These are phyloP conservation scores for Bufo bufo DNA, from an alignment of 2,113 vertebrate species.

Conservation along the genomic window DNA sequence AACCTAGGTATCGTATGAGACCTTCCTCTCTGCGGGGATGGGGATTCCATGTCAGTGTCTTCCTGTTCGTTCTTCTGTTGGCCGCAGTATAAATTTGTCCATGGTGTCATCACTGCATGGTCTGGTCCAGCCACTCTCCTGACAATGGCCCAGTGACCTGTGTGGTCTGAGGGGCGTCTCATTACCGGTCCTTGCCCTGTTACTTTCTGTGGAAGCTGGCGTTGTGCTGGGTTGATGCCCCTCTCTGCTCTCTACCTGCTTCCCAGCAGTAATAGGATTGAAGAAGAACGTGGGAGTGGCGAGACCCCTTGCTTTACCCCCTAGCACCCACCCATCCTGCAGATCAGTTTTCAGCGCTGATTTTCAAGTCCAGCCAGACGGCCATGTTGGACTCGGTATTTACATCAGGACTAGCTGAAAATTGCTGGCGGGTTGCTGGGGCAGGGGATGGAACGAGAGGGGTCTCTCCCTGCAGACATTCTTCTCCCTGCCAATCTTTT, in stretches of 20 bases:
- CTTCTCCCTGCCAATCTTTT: constrained; percentile 37
- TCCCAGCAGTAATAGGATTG: background rate
- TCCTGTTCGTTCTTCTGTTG: constrained; percentile 64
- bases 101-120: constrained; percentile 55
- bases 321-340: background rate
- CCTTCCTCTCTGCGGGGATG: constrained; percentile 40
- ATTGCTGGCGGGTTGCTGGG: background rate
- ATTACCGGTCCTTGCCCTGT: background rate
- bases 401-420: background rate
- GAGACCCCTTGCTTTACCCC: background rate
- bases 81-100: constrained; percentile 72
- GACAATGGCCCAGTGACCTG: background rate
- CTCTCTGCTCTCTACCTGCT: background rate
- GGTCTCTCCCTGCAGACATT: background rate
- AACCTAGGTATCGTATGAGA: constrained; percentile 94
- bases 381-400: background rate
- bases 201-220: background rate
- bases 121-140: background rate
- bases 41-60: constrained; percentile 7
- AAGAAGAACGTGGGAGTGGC: background rate
- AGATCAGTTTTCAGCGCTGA: background rate
- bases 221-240: background rate
- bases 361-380: background rate
- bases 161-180: background rate
- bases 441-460: background rate